Percentiles rank a stretch among this genome's conserved stretches.
Evolutionary conservation across 2,113 vertebrate species (phyloP).

Genomic region (Speoplatyrhinus poulsoni): DNA sequence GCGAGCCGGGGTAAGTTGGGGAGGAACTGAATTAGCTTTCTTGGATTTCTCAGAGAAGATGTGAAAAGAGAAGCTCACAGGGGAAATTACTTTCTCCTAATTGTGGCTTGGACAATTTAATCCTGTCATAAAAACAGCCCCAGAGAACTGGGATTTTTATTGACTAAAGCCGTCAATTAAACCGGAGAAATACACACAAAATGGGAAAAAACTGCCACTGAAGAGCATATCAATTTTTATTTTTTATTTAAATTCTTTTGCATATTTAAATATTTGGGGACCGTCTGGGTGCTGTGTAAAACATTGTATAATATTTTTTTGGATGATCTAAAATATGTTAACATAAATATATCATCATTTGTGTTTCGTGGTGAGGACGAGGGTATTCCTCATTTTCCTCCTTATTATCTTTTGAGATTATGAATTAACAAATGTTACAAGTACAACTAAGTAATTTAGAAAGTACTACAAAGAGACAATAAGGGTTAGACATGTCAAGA

Average conservation of each 20-base stretch:
- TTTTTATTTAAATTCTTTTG: not conserved
- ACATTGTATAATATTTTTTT: slow-evolving; percentile 20
- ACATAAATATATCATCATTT: slow-evolving; percentile 34
- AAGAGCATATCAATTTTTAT: slow-evolving; percentile 32
- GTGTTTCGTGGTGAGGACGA: not conserved
- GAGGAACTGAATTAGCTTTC: slow-evolving; percentile 31
- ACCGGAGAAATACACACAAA: slow-evolving; percentile 49
- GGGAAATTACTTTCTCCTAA: slow-evolving; percentile 65
- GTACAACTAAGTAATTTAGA: no score
- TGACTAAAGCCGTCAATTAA: slow-evolving; percentile 51
- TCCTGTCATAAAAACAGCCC: slow-evolving; percentile 55
- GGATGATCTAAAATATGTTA: slow-evolving; percentile 28
- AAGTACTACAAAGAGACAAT: not conserved
- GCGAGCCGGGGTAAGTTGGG: not conserved
- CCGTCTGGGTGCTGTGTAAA: slow-evolving; percentile 6
- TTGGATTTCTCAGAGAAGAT: slow-evolving; percentile 22
- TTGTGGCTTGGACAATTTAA: slow-evolving; percentile 58
- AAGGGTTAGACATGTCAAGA: not conserved
- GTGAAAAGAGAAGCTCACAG: slow-evolving; percentile 34
- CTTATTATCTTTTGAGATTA: no score
- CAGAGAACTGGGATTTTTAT: slow-evolving; percentile 49
- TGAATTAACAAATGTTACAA: no score
- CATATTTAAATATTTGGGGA: slow-evolving; percentile 38
- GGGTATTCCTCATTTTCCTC: not conserved
- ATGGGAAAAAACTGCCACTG: slow-evolving; percentile 9